Base-by-base conservation (phyloP, 1,140 invertebrate genomes). In the Cylas formicarius region DNA sequence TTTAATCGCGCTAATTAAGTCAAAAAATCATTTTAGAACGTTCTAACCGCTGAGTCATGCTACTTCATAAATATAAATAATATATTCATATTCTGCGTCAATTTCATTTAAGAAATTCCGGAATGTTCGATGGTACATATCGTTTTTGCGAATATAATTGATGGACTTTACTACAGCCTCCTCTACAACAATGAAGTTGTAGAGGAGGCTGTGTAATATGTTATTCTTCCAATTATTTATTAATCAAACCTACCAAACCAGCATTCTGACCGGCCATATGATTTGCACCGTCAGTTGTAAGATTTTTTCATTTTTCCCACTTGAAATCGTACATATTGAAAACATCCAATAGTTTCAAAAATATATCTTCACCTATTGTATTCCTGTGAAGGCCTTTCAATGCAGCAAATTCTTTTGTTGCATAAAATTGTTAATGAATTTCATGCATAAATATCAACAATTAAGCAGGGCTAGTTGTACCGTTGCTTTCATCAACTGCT, bases 301-400 rank as follows among this genome's bases (percentile, higher is more conserved):
- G 27, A 11, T 27, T 14, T 33, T 18, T 38, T 19, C 36, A 45
- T 37, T 50, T 45, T 38, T 33, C 38, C 29, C 44, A 41, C 37
- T 43, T 31, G 40, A 41, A 28, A 28, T 41, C 29, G 31, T 29
- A 47, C 28, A 21, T 31, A 43, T 33, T 21, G n/a, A 43, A 31
- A 21, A 31, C 40, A 32, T 43, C 27, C 34, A 21, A 31, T 33
- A 43, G 19, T 31, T 43, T 22, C 27, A 31, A 47, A 34, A 47
- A 47, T 32, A 47, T 41, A 41, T 33, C 44, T 33, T 47, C 32
- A 32, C 44, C 44, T 40, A 11, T 47, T 41, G 44, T 47, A 41
- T 29, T 47, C 22, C 37, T 22, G 33, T 47, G 27, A 16, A 33
- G 21, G 19, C 24, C 35, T 41, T 22, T 24, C 35, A 46, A 39